Conservation (phyloP, 2,888 invertebrate species). For the Meteorus colon region DNA sequence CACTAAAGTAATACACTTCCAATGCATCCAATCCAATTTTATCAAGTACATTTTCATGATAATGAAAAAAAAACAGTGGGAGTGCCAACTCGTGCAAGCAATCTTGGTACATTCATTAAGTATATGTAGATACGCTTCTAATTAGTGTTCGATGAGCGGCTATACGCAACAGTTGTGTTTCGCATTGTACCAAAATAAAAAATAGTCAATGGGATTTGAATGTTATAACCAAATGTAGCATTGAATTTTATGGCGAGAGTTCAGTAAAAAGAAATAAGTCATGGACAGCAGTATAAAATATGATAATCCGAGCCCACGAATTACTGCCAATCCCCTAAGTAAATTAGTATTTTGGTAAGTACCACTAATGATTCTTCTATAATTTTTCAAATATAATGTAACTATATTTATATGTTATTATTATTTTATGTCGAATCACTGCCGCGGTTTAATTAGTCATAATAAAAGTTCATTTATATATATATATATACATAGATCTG, state of each 20-base stretch:
- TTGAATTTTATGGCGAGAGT: background rate
- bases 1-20: background rate
- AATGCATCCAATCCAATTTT: background rate
- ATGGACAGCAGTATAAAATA: slow-evolving; percentile 80
- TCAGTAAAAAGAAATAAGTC: background rate
- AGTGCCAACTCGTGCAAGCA: background rate
- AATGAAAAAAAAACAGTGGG: background rate
- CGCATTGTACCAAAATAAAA: background rate
- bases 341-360: slow-evolving; percentile 80
- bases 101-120: background rate
- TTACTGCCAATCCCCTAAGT: slow-evolving; percentile 77
- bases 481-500: background rate
- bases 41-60: background rate
- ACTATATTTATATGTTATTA: background rate
- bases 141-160: background rate
- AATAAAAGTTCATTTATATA: background rate
- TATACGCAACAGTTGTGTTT: too few relatives aligned
- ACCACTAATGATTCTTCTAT: slow-evolving; percentile 17
- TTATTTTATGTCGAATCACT: background rate
- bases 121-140: background rate
- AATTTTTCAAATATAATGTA: background rate
- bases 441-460: background rate
- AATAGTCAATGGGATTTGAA: background rate
- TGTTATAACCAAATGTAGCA: background rate
- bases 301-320: slow-evolving; percentile 78